Conservation (phyloP, 2,797 vertebrate species). For the Squalus acanthias region DNA sequence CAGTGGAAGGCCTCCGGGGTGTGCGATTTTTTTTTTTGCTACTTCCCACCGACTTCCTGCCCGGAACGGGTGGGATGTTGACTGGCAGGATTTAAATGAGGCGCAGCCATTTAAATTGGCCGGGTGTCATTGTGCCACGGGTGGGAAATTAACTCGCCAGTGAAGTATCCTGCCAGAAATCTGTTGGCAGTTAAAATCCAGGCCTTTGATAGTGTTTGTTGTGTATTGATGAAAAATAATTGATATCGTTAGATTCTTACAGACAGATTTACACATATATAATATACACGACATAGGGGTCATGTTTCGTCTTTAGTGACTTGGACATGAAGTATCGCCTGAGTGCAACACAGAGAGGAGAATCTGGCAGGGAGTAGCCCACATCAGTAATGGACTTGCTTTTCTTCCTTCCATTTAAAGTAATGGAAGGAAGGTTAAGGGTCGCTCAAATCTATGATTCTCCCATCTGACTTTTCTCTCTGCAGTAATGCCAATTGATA, state of each 20-base stretch:
- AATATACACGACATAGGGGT: not conserved
- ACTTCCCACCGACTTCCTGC: not conserved
- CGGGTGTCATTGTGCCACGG: not conserved
- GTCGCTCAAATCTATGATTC: not conserved
- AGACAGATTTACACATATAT: not conserved
- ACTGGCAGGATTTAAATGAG: not conserved
- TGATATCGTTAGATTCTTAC: not conserved
- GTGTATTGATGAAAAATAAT: not conserved
- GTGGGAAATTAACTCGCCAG: not conserved
- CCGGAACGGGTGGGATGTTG: too few species aligned
- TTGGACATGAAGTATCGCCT: not conserved
- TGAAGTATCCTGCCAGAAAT: not conserved
- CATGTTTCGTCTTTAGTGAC: not conserved
- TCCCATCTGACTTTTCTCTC: not conserved
- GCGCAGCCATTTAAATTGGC: not conserved
- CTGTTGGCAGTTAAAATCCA: not conserved
- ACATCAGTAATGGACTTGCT: not conserved
- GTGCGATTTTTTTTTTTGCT: not conserved
- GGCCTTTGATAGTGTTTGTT: not conserved
- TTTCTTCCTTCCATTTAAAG: not conserved
- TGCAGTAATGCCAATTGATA: not conserved
- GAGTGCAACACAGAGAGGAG: not conserved
- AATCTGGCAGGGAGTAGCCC: not conserved
- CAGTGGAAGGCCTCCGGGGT: not conserved
- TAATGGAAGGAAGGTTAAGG: not conserved